A percentile compares a stretch with the other conserved stretches of the same genome.
These are phyloP conservation scores for Brachionus manjavacas DNA, from an alignment of 1,140 invertebrate genomes.

Conservation along the genomic window DNA sequence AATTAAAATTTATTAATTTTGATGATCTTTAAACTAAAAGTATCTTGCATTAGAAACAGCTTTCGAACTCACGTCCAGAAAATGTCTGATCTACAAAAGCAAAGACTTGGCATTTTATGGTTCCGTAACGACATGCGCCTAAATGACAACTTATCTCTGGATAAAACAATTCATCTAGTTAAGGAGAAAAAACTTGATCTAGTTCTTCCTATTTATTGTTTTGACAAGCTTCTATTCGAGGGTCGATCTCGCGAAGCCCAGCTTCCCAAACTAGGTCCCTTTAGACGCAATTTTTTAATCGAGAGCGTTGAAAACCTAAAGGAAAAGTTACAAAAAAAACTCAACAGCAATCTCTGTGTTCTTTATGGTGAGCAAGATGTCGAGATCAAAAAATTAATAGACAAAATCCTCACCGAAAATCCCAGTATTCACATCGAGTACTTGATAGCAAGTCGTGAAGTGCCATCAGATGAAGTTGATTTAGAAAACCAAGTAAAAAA, in stretches of 20 bases:
- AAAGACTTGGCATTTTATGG: constrained; percentile 39
- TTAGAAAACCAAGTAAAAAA: constrained; percentile 50
- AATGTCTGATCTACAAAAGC: not conserved
- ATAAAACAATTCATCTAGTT: constrained; percentile 46
- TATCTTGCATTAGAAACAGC: not conserved
- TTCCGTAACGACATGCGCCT: constrained; percentile 52
- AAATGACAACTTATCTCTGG: constrained; percentile 49
- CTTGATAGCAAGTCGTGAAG: constrained; percentile 12
- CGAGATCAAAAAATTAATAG: constrained; percentile 49
- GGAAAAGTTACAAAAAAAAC: constrained; percentile 46
- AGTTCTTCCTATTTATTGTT: constrained; percentile 55
- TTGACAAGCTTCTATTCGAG: constrained; percentile 53
- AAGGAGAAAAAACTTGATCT: constrained; percentile 45
- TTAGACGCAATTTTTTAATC: constrained; percentile 50
- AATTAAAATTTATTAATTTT: not conserved
- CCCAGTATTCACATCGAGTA: constrained; percentile 43
- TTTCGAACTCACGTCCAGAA: not conserved
- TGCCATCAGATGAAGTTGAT: constrained; percentile 51
- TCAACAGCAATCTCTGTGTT: constrained; percentile 50
- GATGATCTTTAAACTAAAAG: not conserved
- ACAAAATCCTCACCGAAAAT: constrained; percentile 45
- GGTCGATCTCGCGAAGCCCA: constrained; percentile 50
- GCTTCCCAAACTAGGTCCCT: constrained; percentile 54
- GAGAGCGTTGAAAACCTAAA: constrained; percentile 51
- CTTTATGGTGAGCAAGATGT: constrained; percentile 51